phyloP scores from a whole-genome alignment of 1,140 invertebrate genomes.

The Pogonus chalceus region DNA sequence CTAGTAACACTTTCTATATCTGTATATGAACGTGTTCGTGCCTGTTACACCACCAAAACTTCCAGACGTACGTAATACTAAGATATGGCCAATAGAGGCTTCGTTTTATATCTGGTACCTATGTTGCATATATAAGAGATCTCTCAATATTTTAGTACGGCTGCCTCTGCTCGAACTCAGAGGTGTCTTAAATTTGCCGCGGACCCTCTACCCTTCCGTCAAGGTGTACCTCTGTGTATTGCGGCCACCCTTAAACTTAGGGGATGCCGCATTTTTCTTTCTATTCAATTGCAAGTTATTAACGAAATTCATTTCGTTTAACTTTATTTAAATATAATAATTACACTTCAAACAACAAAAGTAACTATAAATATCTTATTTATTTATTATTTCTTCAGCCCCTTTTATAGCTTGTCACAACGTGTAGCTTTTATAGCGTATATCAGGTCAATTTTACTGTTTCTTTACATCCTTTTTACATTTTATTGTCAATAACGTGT shows the following conservation, averaged over 20 bases:
- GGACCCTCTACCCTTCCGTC: conserved; percentile 18
- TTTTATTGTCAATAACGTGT: background rate
- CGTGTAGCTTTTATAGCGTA: background rate
- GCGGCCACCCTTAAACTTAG: background rate
- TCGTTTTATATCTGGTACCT: conserved; percentile 37
- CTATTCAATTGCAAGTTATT: background rate
- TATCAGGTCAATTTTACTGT: background rate
- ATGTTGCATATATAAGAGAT: conserved; percentile 36
- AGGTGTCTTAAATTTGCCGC: background rate
- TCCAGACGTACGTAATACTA: conserved; percentile 32
- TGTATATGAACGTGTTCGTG: no score
- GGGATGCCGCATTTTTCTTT: background rate
- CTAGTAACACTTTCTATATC: no score
- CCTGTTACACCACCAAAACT: no score
- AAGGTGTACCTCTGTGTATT: conserved; percentile 8
- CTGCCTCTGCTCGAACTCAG: conserved; percentile 15
- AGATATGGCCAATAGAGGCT: conserved; percentile 37
- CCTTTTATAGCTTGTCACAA: no score
- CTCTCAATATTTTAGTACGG: conserved; percentile 35
- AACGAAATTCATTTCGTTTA: background rate
- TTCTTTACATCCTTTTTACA: background rate
- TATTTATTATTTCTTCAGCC: no score
- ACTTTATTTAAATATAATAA: conserved; percentile 4
- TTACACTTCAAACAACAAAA: no score
- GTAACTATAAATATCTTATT: no score